phyloP scores from a whole-genome alignment of 2,888 invertebrate genomes.

The Drosophila ochracea region DNA sequence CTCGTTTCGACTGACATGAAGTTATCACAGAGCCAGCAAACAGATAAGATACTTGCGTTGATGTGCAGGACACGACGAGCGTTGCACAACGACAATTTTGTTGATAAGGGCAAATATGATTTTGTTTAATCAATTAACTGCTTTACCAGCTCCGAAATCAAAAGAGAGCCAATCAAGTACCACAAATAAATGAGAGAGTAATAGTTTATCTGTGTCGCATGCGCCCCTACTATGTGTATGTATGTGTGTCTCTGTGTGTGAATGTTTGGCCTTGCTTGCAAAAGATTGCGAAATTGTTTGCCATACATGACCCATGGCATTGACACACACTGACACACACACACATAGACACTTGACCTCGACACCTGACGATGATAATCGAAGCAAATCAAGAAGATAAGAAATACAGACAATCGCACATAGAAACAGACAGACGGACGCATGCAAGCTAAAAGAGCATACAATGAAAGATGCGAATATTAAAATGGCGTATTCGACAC shows the following conservation, averaged over 20 bases:
- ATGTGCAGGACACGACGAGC: slow-evolving; percentile 31
- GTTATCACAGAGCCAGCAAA: slow-evolving; percentile 32
- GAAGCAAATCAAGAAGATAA: slow-evolving; percentile 9
- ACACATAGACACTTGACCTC: slow-evolving; percentile 34
- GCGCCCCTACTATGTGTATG: neutral
- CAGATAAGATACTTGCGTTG: slow-evolving; percentile 48
- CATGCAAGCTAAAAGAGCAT: neutral
- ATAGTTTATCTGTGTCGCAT: slow-evolving; percentile 3
- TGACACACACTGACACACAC: slow-evolving; percentile 31
- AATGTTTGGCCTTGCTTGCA: slow-evolving; percentile 17
- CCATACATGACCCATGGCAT: slow-evolving; percentile 21
- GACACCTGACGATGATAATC: slow-evolving; percentile 16
- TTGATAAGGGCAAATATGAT: slow-evolving; percentile 50
- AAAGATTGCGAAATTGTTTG: slow-evolving; percentile 26
- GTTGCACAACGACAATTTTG: slow-evolving; percentile 37
- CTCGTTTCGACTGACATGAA: slow-evolving; percentile 20
- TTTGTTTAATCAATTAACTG: slow-evolving; percentile 56
- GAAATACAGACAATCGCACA: slow-evolving; percentile 6
- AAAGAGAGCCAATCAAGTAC: slow-evolving; percentile 4
- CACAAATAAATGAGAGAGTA: neutral
- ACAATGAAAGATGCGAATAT: neutral
- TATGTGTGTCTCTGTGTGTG: slow-evolving; percentile 7
- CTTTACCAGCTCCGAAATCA: slow-evolving; percentile 1
- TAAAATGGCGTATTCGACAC: neutral
- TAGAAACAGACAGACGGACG: neutral